These are phyloP conservation scores for Leptinotarsa haldemani DNA, from an alignment of 2,888 invertebrate species.

Conservation along the genomic window DNA sequence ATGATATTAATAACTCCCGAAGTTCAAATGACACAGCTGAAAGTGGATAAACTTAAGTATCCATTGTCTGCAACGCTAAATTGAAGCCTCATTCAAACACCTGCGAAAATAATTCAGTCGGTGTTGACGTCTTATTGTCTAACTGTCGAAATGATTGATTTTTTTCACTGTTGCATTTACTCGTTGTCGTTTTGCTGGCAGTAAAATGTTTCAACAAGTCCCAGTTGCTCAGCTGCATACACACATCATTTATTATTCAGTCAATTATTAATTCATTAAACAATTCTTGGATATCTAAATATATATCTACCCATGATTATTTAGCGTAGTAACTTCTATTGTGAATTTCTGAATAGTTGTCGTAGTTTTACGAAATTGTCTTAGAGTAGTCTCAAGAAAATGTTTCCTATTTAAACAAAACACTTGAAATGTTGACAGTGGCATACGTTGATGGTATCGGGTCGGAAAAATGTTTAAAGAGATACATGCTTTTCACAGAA, in stretches of 20 bases:
- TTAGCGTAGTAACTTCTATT: not conserved
- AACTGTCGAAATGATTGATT: constrained; percentile 31
- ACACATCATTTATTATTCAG: constrained; percentile 38
- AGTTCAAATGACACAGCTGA: constrained; percentile 20
- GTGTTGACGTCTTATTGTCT: constrained; percentile 37
- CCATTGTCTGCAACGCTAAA: constrained; percentile 13
- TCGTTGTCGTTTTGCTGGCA: constrained; percentile 31
- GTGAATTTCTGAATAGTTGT: too few species aligned
- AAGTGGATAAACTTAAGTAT: constrained; percentile 15
- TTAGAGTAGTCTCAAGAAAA: too few species aligned
- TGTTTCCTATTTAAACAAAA: too few species aligned
- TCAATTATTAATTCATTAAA: constrained; percentile 30
- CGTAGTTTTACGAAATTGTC: too few species aligned
- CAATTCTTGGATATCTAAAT: constrained; percentile 31
- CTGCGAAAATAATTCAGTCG: constrained; percentile 37
- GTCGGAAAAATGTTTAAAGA: too few species aligned
- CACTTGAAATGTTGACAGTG: too few species aligned
- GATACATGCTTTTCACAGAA: too few species aligned
- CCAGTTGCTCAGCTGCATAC: constrained; percentile 41
- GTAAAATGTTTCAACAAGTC: constrained; percentile 41
- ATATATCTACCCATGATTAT: constrained; percentile 2
- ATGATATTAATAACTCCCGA: constrained; percentile 18
- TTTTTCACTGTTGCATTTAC: constrained; percentile 30
- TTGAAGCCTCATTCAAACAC: constrained; percentile 25
- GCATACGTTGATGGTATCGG: too few species aligned